Evolutionary conservation across 2,113 vertebrate species (phyloP), one percentile per base, ranked within the genome.

Genomic region (Maccullochella peelii): DNA sequence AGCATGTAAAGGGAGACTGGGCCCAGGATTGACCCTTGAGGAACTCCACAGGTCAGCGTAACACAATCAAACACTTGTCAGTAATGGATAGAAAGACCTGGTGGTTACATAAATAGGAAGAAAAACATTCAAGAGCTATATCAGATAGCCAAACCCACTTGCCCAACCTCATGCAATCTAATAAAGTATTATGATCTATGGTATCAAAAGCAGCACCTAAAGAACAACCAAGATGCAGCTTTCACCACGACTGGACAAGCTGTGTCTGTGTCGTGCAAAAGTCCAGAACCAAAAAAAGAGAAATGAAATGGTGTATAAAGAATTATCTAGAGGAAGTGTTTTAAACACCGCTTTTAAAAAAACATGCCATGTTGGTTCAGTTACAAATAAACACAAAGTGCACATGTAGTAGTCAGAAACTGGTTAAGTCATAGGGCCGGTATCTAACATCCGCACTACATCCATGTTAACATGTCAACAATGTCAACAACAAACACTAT

Each of bases 371-470:
- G 47, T 44, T 61, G 67, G 21, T 77, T 58, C 5, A 18, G 44
- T 77, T 89, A 77, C 82, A 80, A 81, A 77, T 36, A 57, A 81
- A 84, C 50, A 77, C 72, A 77, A 70, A 62, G 77, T 8, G 59
- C 77, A 73, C 44, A 62, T 73, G 69, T 40, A 50, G 47, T 47
- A 57, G 71, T 33, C 42, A 50, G 49, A 58, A 3, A 69, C 33
- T 33, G 71, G 61, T 77, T 61, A 47, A 82, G 21, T 72, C 74
- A 50, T 5, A 47, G 76, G 20, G 50, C n/a, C 16, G 8, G 50
- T 79, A 87, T 88, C 80, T 84, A 68, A 79, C 80, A 91, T 91
- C 92, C 83, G 65, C 82, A 54, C 73, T 1, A 4, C 1, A 27
- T 65, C 73, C 66, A 77, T n/a, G 82, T 36, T 80, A 62, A 40